Evolutionary conservation across 35 echinoderm and acorn worm species (phyloP).

Genomic region (Lytechinus variegatus): DNA sequence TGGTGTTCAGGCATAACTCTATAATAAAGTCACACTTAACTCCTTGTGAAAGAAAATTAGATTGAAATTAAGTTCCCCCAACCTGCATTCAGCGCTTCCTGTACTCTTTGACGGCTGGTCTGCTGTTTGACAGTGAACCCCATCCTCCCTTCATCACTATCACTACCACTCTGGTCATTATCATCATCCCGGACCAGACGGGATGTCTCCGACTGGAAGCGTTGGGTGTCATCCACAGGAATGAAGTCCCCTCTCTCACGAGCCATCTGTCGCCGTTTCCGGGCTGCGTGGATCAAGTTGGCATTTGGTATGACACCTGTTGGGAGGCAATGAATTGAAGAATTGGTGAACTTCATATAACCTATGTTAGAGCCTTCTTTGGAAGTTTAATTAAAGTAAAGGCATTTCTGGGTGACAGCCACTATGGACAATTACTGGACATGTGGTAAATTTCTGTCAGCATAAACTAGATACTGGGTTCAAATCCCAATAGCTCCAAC

Average conservation of each 20-base stretch:
- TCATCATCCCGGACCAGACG: slow-evolving; percentile 93
- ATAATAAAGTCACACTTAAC: no score
- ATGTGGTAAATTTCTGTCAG: no score
- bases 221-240: slow-evolving; percentile 86
- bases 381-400: no score
- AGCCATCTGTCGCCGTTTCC: slow-evolving; percentile 81
- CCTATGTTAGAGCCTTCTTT: no score
- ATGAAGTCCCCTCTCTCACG: slow-evolving; percentile 80
- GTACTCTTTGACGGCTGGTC: slow-evolving; percentile 80
- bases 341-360: not conserved
- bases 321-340: not conserved
- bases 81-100: slow-evolving; percentile 86
- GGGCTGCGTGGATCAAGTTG: slow-evolving; percentile 80
- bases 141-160: slow-evolving; percentile 89
- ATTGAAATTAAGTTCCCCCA: slow-evolving; percentile 2
- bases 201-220: slow-evolving; percentile 72
- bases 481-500: no score
- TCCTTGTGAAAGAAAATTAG: no score
- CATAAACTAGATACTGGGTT: no score
- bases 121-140: slow-evolving; percentile 85
- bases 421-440: no score
- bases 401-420: no score
- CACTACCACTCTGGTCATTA: slow-evolving; percentile 84
- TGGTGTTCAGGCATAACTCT: no score
- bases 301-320: slow-evolving; percentile 96